Conservation (phyloP, 2,797 vertebrate species). For the Pseudomugil tenellus region DNA sequence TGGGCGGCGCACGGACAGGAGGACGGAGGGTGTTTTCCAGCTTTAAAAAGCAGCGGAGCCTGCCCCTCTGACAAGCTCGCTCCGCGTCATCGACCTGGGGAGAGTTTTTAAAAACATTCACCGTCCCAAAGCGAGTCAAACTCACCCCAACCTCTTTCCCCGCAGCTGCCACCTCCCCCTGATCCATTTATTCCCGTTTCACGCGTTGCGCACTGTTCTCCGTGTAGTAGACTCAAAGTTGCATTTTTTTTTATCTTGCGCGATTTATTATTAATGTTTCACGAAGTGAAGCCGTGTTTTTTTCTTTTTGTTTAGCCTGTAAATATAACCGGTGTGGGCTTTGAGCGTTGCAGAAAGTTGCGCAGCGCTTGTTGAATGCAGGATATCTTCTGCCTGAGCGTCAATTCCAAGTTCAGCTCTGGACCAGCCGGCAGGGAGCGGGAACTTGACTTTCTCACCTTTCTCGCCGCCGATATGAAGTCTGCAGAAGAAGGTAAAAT, state of each 20-base stretch:
- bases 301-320: background rate
- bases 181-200: background rate
- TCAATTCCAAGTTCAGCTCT: constrained; percentile 84
- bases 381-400: constrained; percentile 73
- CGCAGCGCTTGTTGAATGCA: constrained; percentile 83
- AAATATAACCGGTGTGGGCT: background rate
- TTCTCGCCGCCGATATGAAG: constrained; percentile 88
- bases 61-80: constrained; percentile 77
- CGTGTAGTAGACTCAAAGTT: constrained; percentile 21
- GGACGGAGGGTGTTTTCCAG: constrained; percentile 92
- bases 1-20: constrained; percentile 76
- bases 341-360: constrained; percentile 51
- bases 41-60: constrained; percentile 91
- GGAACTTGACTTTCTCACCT: constrained; percentile 75
- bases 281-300: constrained; percentile 33
- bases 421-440: constrained; percentile 82
- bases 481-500: constrained; percentile 93
- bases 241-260: background rate
- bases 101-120: constrained; percentile 76
- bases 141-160: constrained; percentile 55
- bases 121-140: constrained; percentile 53
- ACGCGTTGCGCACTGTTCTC: constrained; percentile 10
- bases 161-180: constrained; percentile 21
- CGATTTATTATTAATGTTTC: constrained; percentile 30
- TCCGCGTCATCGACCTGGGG: constrained; percentile 88